phyloP scores from a whole-genome alignment of 2,797 vertebrate genomes.

The Lithobates sylvaticus region DNA sequence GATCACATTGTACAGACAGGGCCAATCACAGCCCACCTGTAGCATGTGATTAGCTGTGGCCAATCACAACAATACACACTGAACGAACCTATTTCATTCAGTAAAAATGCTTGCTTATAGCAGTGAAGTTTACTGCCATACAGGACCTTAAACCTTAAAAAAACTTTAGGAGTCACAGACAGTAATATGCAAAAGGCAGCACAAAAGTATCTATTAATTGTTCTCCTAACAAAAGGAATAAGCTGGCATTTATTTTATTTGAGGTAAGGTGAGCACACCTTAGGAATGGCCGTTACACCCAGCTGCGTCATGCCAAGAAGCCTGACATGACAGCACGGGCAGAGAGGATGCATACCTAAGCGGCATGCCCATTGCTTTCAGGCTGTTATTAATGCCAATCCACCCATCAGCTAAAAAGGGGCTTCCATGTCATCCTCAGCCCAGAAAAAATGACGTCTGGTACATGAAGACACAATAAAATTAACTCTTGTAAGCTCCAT shows the following conservation, averaged over 20 bases:
- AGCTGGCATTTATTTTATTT: slow-evolving; percentile 43
- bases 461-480: neutral
- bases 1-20: no score
- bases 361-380: slow-evolving; percentile 35
- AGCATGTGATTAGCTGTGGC: no score
- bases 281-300: slow-evolving; percentile 61
- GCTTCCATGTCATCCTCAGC: neutral
- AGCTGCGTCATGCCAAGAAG: slow-evolving; percentile 52
- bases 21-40: no score
- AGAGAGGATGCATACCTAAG: slow-evolving; percentile 48
- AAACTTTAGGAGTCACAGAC: neutral
- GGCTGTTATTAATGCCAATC: slow-evolving; percentile 18
- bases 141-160: neutral
- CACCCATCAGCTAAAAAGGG: neutral
- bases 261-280: slow-evolving; percentile 58
- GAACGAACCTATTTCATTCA: no score
- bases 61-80: no score
- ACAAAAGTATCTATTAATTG: slow-evolving; percentile 29
- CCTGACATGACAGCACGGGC: slow-evolving; percentile 1
- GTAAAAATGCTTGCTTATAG: no score
- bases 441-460: neutral
- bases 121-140: neutral
- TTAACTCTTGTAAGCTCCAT: neutral
- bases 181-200: neutral
- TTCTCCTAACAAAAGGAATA: slow-evolving; percentile 29